Evolutionary conservation across 2,888 invertebrate species (phyloP), one percentile per base, ranked within the genome.

Genomic region (Ernsta delagoae): DNA sequence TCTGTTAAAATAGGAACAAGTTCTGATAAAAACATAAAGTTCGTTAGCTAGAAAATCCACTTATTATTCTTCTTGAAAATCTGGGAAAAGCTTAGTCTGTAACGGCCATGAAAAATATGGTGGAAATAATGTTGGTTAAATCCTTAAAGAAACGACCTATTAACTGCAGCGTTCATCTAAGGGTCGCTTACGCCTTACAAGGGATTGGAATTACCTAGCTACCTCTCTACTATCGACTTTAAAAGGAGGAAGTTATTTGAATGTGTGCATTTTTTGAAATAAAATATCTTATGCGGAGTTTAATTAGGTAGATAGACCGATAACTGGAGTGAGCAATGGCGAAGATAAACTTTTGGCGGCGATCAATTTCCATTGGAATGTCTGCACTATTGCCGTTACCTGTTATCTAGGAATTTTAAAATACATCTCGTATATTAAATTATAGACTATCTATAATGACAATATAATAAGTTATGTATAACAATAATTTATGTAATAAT

Each of bases 61-160:
- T 45, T 61, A 67, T 67, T 54, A 61, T 61, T 67, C 56, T 67
- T 39, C 61, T 4, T 36, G 39, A 56, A 66, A 66, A 56, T 36
- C 61, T 36, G 56, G 61, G 24, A 45, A 67, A 61, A 67, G 67
- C 67, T 67, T 45, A 61, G 60, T 66, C 36, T 24, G 67, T 61
- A 61, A 67, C 54, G 36, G 61, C 67, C 45, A 61, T 61, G 67
- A 67, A 66, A 67, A 67, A 61, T 67, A 67, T 56, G 67, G 53
- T 53, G 66, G 60, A 54, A 54, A 66, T 54, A 54, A 54, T 67
- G 64, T 56, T 65, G 45, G 64, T 65, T 56, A 65, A 67, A 67
- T 61, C 67, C 67, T 61, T 56, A 67, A 61, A 61, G 56, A 67
- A 61, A 67, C 54, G 56, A 67, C 36, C 61, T 67, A 67, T 66